Conservation (phyloP, 2,888 invertebrate genomes). For the Unio pictorum region DNA sequence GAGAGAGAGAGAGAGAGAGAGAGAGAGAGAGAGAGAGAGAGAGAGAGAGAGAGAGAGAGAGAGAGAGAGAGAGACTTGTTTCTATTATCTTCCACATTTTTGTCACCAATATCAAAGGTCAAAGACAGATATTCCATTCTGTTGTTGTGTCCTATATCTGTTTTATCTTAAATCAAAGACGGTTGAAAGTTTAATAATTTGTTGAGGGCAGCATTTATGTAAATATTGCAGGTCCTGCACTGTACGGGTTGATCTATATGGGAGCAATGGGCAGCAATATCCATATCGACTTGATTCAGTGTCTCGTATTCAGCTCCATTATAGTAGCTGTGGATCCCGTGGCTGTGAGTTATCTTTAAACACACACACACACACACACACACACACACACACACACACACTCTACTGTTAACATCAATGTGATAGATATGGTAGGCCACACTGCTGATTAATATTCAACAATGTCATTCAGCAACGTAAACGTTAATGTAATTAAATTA, state of each 20-base stretch:
- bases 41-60: too few relatives aligned
- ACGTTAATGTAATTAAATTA: too few relatives aligned
- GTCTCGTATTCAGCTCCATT: constrained; percentile 74
- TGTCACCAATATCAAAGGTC: not conserved
- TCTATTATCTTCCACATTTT: too few relatives aligned
- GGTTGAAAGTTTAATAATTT: not conserved
- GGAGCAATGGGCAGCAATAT: constrained; percentile 61
- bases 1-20: too few relatives aligned
- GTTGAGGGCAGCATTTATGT: not conserved
- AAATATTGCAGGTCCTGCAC: constrained; percentile 45
- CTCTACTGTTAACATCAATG: too few relatives aligned
- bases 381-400: too few relatives aligned
- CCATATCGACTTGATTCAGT: constrained; percentile 49
- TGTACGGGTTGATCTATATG: constrained; percentile 50
- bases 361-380: too few relatives aligned
- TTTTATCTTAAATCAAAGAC: not conserved
- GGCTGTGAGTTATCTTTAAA: constrained; percentile 69
- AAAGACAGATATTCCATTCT: not conserved
- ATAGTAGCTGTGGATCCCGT: constrained; percentile 77
- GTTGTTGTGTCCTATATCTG: not conserved
- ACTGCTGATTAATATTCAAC: too few relatives aligned
- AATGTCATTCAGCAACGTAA: too few relatives aligned
- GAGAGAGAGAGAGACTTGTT: too few relatives aligned
- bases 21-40: too few relatives aligned
- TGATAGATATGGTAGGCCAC: too few relatives aligned